Evolutionary conservation across 2,113 vertebrate genomes (phyloP).

Genomic region (Bos indicus): DNA sequence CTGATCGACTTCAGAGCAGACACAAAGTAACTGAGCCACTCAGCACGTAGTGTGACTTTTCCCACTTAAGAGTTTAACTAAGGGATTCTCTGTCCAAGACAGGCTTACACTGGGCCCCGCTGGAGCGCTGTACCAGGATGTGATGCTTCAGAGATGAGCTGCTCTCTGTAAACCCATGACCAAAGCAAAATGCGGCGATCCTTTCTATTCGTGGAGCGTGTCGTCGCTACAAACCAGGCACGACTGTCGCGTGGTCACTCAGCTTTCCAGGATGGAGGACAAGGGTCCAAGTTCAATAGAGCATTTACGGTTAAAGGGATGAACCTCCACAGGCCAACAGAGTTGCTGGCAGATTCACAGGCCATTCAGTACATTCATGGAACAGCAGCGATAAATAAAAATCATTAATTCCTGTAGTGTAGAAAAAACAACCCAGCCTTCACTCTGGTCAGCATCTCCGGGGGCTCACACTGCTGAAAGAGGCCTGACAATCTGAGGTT

Average conservation of each 20-base stretch:
- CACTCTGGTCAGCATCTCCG: not conserved
- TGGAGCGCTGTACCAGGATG: not conserved
- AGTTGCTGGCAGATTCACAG: not conserved
- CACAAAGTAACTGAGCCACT: not conserved
- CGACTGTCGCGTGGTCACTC: not conserved
- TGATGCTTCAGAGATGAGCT: not conserved
- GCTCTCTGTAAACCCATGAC: not conserved
- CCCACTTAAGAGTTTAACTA: not conserved
- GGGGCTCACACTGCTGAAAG: not conserved
- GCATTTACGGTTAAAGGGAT: not conserved
- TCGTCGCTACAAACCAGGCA: accelerated
- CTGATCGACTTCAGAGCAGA: not conserved
- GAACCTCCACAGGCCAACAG: not conserved
- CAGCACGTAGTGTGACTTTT: not conserved
- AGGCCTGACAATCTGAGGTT: not conserved
- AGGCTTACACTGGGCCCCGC: not conserved
- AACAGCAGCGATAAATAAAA: not conserved
- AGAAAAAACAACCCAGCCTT: not conserved
- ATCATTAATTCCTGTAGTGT: conserved; percentile 9
- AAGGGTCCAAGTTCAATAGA: not conserved
- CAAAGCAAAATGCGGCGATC: not conserved
- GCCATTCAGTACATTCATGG: not conserved
- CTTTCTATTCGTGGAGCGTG: not conserved
- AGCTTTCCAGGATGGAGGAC: not conserved
- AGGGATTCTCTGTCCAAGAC: not conserved